A percentile compares a stretch with the other conserved stretches of the same genome.
Conservation (phyloP, 1,140 invertebrate species). For the Cyrtorhinus lividipennis region DNA sequence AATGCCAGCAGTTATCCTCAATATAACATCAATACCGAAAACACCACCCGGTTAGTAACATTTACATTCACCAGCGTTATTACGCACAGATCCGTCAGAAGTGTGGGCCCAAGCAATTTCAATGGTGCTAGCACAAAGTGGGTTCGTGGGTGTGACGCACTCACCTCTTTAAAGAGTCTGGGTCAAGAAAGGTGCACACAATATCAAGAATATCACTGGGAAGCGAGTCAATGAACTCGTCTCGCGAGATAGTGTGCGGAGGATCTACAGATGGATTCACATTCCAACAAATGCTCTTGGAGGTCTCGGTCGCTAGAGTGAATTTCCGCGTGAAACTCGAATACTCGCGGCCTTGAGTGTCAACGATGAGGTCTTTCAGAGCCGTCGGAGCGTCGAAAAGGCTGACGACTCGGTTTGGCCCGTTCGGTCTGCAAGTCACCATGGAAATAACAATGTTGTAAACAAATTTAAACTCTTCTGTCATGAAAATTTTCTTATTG, state of each 20-base stretch:
- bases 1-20: no score
- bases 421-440: neutral
- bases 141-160: neutral
- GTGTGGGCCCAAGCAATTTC: neutral
- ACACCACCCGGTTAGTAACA: no score
- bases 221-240: constrained; percentile 12
- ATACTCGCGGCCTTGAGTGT: neutral
- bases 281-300: neutral
- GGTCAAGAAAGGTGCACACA: constrained; percentile 10
- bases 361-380: neutral
- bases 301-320: neutral
- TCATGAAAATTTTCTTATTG: no score
- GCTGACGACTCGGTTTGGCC: neutral
- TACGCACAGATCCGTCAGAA: no score
- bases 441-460: neutral
- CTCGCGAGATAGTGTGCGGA: neutral
- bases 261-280: neutral
- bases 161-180: constrained; percentile 10
- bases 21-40: no score
- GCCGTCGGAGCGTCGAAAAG: neutral
- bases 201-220: constrained; percentile 10
- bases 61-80: no score
- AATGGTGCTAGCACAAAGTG: no score
- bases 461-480: no score
- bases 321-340: constrained; percentile 3